These are phyloP conservation scores for Discoglossus pictus DNA, from an alignment of 2,797 vertebrate genomes.

Conservation along the genomic window DNA sequence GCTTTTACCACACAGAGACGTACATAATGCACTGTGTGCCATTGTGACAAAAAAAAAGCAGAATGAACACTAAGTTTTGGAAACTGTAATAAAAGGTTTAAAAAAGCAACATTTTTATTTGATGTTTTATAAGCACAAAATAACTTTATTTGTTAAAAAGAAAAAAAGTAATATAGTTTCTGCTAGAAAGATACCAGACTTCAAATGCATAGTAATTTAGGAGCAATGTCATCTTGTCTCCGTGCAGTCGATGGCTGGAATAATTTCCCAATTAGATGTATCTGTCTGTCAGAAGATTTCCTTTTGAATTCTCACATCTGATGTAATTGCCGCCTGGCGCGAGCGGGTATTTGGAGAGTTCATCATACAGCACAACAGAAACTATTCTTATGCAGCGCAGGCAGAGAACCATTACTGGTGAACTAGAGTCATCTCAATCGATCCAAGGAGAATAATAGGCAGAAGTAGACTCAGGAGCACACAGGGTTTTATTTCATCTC, in stretches of 20 bases:
- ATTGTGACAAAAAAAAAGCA: too few relatives aligned
- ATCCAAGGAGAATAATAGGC: conserved; percentile 11
- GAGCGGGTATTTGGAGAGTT: conserved; percentile 1
- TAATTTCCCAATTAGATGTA: background rate
- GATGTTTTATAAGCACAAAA: too few relatives aligned
- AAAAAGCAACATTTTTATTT: too few relatives aligned
- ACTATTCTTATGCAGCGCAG: background rate
- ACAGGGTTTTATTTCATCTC: background rate
- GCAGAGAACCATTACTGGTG: conserved; percentile 7
- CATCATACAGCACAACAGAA: conserved; percentile 8
- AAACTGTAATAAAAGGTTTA: too few relatives aligned
- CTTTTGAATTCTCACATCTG: conserved; percentile 13
- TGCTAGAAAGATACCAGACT: too few relatives aligned
- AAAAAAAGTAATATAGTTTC: too few relatives aligned
- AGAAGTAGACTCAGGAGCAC: background rate
- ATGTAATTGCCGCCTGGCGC: background rate
- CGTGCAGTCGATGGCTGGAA: background rate
- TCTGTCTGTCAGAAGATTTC: conserved; percentile 1
- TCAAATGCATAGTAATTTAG: background rate
- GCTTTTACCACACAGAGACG: too few relatives aligned
- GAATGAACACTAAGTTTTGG: too few relatives aligned
- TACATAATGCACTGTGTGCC: too few relatives aligned
- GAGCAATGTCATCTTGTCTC: conserved; percentile 1
- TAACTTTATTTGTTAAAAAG: too few relatives aligned
- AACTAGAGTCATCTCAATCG: background rate